Conservation (phyloP, 2,888 invertebrate species). For the Nineta flava region DNA sequence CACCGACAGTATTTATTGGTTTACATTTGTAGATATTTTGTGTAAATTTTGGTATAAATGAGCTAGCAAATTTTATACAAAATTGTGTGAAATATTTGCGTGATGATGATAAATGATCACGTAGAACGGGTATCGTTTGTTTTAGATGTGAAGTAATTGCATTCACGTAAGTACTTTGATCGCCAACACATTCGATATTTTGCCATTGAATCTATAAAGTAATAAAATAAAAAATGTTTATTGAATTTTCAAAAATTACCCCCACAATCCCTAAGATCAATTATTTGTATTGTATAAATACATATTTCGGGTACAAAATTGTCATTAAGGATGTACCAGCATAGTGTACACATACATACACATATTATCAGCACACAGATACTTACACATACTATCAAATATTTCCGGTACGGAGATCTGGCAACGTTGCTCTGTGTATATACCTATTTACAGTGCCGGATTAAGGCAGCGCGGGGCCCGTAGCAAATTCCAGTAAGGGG, state of each 20-base stretch:
- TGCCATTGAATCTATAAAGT: slow-evolving; percentile 68
- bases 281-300: too few species aligned
- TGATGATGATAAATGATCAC: slow-evolving; percentile 80
- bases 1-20: slow-evolving; percentile 75
- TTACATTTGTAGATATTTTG: slow-evolving; percentile 83
- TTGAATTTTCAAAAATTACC: not conserved
- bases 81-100: slow-evolving; percentile 97
- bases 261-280: too few species aligned
- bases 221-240: slow-evolving; percentile 8
- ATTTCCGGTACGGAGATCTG: too few species aligned
- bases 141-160: slow-evolving; percentile 76
- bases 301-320: too few species aligned
- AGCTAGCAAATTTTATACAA: slow-evolving; percentile 89
- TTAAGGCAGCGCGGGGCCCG: too few species aligned
- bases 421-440: too few species aligned
- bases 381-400: too few species aligned
- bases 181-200: slow-evolving; percentile 84
- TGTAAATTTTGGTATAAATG: slow-evolving; percentile 89
- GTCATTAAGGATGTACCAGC: too few species aligned
- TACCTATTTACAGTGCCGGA: too few species aligned
- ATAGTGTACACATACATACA: too few species aligned
- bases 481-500: too few species aligned
- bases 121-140: slow-evolving; percentile 69
- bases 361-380: too few species aligned
- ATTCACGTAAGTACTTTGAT: slow-evolving; percentile 90